phyloP scores from a whole-genome alignment of 1,140 invertebrate genomes.

The Aradophagus sp. region DNA sequence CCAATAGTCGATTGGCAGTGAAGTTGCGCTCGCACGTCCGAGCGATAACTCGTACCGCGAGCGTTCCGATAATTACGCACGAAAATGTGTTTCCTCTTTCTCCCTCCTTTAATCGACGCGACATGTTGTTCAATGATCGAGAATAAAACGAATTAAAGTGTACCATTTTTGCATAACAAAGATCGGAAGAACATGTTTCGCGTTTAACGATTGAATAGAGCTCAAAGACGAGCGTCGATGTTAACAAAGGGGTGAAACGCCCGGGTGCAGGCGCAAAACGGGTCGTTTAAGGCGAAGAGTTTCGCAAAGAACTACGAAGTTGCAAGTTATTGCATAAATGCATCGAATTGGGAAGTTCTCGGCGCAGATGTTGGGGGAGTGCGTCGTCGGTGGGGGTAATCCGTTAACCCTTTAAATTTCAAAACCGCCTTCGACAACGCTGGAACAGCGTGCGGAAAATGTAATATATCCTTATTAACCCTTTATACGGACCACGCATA shows the following conservation, averaged over 20 bases:
- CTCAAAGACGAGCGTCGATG: too few species aligned
- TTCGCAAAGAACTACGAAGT: slow-evolving; percentile 17
- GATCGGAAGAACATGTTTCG: slow-evolving; percentile 1
- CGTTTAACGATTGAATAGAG: slow-evolving; percentile 7
- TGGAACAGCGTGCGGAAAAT: too few species aligned
- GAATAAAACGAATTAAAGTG: slow-evolving; percentile 26
- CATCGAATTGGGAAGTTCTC: slow-evolving; percentile 21
- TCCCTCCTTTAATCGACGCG: too few species aligned
- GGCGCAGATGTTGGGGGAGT: too few species aligned
- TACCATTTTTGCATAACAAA: slow-evolving; percentile 17
- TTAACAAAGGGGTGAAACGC: slow-evolving; percentile 9
- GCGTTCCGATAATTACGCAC: background rate
- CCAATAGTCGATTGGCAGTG: slow-evolving; percentile 3
- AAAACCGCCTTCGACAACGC: too few species aligned
- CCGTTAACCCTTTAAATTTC: too few species aligned
- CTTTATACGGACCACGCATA: too few species aligned
- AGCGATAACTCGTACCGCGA: background rate
- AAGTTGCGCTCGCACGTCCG: slow-evolving; percentile 16
- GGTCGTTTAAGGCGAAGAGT: slow-evolving; percentile 23
- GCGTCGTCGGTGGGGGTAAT: too few species aligned
- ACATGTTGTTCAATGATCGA: slow-evolving; percentile 2
- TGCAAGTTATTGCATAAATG: slow-evolving; percentile 37
- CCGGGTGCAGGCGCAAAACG: slow-evolving; percentile 2
- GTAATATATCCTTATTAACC: too few species aligned
- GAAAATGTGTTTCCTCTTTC: too few species aligned